A percentile compares a stretch with the other conserved stretches of the same genome.
These are phyloP conservation scores for Malurus elegans DNA, from an alignment of 2,113 vertebrate species.

Conservation along the genomic window DNA sequence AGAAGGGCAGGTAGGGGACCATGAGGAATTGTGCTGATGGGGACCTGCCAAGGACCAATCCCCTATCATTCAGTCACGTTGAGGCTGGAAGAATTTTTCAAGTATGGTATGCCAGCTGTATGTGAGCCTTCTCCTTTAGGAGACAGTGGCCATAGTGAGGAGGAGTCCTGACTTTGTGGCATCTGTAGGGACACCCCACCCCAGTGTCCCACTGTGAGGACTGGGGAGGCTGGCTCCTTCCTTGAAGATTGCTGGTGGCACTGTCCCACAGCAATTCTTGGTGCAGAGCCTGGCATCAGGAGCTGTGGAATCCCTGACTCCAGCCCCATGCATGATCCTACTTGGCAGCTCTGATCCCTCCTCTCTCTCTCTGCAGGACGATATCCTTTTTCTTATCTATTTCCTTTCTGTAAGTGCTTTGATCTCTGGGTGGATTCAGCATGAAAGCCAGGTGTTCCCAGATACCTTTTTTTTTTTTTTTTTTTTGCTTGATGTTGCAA, in stretches of 20 bases:
- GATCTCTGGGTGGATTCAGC: not conserved
- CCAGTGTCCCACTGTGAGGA: not conserved
- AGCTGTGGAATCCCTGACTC: not conserved
- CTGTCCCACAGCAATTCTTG: fast-evolving
- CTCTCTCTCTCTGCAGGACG: not conserved
- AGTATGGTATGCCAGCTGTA: not conserved
- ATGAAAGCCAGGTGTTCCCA: not conserved
- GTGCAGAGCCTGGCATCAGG: not conserved
- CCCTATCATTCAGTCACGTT: fast-evolving
- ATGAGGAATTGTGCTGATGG: not conserved
- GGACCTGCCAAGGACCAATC: not conserved
- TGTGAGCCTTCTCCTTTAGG: not conserved
- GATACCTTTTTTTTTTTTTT: not conserved
- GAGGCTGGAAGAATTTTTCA: not conserved
- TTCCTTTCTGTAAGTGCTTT: not conserved
- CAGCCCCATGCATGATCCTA: not conserved
- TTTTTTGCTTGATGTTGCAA: not conserved
- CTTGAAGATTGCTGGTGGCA: not conserved
- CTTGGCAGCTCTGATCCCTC: not conserved
- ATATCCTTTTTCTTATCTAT: not conserved
- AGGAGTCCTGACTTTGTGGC: not conserved
- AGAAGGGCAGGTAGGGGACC: not conserved
- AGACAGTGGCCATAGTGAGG: not conserved
- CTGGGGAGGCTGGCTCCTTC: fast-evolving
- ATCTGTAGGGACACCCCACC: not conserved